Conservation (phyloP, 2,113 vertebrate species). For the Pangasianodon gigas region DNA sequence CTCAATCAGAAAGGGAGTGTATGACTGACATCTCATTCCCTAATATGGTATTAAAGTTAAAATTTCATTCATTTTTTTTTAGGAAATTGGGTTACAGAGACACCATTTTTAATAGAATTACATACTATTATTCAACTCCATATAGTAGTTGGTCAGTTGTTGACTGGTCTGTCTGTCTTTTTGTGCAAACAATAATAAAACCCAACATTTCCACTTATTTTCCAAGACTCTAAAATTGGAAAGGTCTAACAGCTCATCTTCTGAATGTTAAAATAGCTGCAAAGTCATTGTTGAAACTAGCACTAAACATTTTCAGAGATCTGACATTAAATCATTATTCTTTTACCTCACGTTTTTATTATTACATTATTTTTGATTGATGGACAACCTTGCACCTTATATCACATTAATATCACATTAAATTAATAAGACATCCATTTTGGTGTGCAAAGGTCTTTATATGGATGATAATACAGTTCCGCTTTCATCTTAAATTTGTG, state of each 20-base stretch:
- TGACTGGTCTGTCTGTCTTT: not conserved
- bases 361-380: not conserved
- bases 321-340: not conserved
- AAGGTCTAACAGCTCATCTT: not conserved
- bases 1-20: not conserved
- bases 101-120: not conserved
- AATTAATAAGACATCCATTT: not conserved
- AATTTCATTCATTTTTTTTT: not conserved
- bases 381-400: not conserved
- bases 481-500: not conserved
- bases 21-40: not conserved
- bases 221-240: too few relatives aligned
- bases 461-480: not conserved
- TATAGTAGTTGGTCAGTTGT: not conserved
- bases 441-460: not conserved
- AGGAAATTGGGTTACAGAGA: not conserved
- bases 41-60: not conserved
- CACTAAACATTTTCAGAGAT: not conserved
- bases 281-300: not conserved
- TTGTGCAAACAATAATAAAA: not conserved
- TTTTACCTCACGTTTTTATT: not conserved
- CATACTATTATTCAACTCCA: not conserved
- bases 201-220: not conserved
- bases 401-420: not conserved
- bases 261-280: not conserved